These are phyloP conservation scores for Tachycineta bicolor DNA, from an alignment of 2,113 vertebrate species.

Conservation along the genomic window DNA sequence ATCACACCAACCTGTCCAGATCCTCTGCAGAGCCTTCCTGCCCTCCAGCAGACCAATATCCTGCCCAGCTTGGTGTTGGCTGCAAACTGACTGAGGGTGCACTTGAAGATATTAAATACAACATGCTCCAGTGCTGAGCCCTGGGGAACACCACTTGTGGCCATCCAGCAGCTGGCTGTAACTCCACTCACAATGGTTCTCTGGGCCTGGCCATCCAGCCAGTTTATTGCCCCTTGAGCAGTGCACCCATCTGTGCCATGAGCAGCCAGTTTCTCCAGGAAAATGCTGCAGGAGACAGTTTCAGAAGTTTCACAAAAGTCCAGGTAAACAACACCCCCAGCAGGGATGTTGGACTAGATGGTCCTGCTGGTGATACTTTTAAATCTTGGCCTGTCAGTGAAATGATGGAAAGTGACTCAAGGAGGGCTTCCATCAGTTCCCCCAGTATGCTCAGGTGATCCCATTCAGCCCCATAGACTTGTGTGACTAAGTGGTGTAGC, in stretches of 20 bases:
- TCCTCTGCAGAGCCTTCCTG: neutral
- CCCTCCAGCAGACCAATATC: neutral
- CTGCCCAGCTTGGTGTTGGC: neutral
- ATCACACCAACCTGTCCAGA: neutral
- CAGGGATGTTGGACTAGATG: neutral
- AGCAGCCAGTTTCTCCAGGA: neutral
- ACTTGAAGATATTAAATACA: neutral
- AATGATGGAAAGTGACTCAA: neutral
- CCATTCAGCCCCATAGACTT: neutral
- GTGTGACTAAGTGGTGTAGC: neutral
- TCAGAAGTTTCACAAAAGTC: neutral
- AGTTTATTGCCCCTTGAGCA: neutral
- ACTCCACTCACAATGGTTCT: too few species aligned
- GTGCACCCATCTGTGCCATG: too few species aligned
- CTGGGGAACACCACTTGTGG: neutral
- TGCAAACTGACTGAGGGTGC: neutral
- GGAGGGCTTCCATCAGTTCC: neutral
- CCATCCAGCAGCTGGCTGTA: neutral
- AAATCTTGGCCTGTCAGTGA: neutral
- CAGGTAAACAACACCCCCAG: neutral
- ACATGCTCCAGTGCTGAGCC: neutral
- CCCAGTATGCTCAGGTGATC: too few species aligned
- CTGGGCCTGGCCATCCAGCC: neutral
- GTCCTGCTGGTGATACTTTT: neutral
- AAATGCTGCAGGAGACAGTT: neutral